These are phyloP conservation scores for Bombyx mori DNA, from an alignment of 1,140 invertebrate species.

Conservation along the genomic window ASM3026992v2 NC_085134.1:1171001-1171500, in stretches of 20 bases:
- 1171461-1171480: conserved; percentile 32
- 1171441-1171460: conserved; percentile 10
- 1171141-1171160: no score
- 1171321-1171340: no score
- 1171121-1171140: no score
- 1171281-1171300: no score
- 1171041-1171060: conserved; percentile 36
- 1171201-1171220: no score
- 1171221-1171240: no score
- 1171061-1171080: conserved; percentile 53
- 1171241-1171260: no score
- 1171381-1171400: conserved; percentile 28
- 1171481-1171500: conserved; percentile 43
- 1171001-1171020: conserved; percentile 29
- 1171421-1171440: conserved; percentile 49
- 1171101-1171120: background rate
- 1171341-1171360: no score
- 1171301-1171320: no score
- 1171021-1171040: conserved; percentile 37
- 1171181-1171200: no score
- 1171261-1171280: no score
- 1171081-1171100: background rate
- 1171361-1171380: background rate
- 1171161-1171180: no score
- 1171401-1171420: conserved; percentile 32